Conservation (phyloP, 2,888 invertebrate species). For the Pristionchus fissidentatus region DNA sequence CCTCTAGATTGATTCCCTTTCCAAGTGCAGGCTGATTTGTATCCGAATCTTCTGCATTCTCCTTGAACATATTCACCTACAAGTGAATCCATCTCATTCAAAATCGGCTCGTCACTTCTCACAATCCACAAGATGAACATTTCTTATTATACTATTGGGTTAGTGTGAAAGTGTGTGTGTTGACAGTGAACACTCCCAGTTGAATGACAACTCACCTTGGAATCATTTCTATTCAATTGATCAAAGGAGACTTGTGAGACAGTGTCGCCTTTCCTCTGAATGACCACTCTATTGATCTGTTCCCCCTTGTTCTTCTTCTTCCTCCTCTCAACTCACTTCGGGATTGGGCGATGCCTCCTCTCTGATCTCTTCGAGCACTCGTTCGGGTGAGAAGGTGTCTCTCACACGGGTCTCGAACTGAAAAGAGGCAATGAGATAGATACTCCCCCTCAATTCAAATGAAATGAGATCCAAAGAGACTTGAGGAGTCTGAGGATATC, state of each 20-base stretch:
- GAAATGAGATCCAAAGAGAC: background rate
- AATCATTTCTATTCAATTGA: slow-evolving; percentile 39
- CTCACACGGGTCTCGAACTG: slow-evolving; percentile 48
- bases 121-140: background rate
- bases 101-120: background rate
- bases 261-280: slow-evolving; percentile 5
- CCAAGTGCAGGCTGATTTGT: slow-evolving; percentile 41
- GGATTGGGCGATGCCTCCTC: slow-evolving; percentile 33
- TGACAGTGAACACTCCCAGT: background rate
- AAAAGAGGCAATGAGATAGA: background rate
- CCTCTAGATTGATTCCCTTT: slow-evolving; percentile 31
- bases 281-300: no score
- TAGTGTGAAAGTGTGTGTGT: background rate
- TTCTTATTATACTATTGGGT: background rate
- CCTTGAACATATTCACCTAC: slow-evolving; percentile 40
- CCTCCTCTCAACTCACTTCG: background rate
- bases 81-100: background rate
- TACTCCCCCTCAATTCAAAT: slow-evolving; percentile 17
- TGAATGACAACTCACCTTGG: slow-evolving; percentile 5
- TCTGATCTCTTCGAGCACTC: slow-evolving; percentile 43
- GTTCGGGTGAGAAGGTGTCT: slow-evolving; percentile 44
- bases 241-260: slow-evolving; percentile 20
- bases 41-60: background rate
- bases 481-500: background rate
- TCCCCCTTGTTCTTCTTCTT: background rate